Base-by-base conservation (phyloP, 2,797 vertebrate species). In the Syndactyla subalaris region DNA sequence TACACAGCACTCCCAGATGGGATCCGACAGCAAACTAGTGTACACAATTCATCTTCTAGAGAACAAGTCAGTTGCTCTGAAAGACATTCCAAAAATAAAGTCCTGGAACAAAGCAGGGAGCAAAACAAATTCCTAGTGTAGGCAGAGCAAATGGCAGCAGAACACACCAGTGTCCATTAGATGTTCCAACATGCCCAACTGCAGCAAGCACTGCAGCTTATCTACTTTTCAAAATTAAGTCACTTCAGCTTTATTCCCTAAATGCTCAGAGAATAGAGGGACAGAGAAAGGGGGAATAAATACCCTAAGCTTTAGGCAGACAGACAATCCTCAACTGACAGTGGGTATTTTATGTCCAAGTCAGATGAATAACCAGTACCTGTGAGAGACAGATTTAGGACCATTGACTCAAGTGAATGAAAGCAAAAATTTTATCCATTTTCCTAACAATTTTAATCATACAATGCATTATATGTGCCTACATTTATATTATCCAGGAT, bases 401-500 rank as follows among this genome's bases (percentile, higher is more conserved):
- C 3, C 1, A 0, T 5, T 79, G 45, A 46, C 13, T 80, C 39
- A 29, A 92, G 49, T 6, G 32, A 88, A 38, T 5, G 7, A 86
- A 86, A 85, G 58, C 21, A 78, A 68, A 77, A 13, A 51, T 81
- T 55, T 38, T 22, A 95, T 79, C 30, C 24, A 39, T 81, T 88
- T 82, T 86, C 57, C 52, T 85, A 67, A 34, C 14, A 34, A 46
- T 13, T 63, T 88, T 89, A 52, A 77, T 82, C 6, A 1, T 19
- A 54, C 10, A 78, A 76, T 43, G 45, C 29, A 26, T 55, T 83
- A 27, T 38, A 65, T 34, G 6, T 59, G 22, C 19, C 73, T 75
- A 72, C 32, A 54, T 52, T 75, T 86, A 48, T 76, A 76, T 68
- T 61, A 91, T 41, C 29, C 72, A n/a, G 39, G 75, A 93, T 83